phyloP scores from a whole-genome alignment of 2,113 vertebrate genomes.

The Nicator chloris region DNA sequence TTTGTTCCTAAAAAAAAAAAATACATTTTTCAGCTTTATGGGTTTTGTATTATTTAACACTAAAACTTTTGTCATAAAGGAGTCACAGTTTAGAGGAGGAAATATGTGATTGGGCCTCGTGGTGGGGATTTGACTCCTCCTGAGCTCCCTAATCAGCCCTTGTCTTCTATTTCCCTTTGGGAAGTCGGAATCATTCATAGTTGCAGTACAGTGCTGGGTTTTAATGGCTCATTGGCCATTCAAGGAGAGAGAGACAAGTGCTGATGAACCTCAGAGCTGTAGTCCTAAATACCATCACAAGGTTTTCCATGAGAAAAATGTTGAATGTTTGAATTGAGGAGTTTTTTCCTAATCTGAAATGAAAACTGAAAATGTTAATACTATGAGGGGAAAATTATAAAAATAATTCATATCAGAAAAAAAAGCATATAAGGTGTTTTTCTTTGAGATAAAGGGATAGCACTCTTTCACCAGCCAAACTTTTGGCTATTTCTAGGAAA shows the following conservation, averaged over 20 bases:
- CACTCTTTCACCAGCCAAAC: not conserved
- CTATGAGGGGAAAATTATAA: not conserved
- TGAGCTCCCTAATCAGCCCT: not conserved
- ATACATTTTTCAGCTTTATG: not conserved
- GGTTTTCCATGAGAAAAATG: not conserved
- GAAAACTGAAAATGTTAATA: not conserved
- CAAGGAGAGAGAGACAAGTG: not conserved
- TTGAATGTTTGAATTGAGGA: not conserved
- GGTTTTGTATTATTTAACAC: not conserved
- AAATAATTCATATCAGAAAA: not conserved
- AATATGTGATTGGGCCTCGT: not conserved
- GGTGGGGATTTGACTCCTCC: not conserved
- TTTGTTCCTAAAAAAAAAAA: not conserved
- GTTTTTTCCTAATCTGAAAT: not conserved
- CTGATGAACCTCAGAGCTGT: not conserved
- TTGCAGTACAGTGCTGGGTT: not conserved
- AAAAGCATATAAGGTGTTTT: rapidly evolving
- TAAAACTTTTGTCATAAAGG: not conserved
- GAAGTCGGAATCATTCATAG: not conserved
- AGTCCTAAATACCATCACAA: not conserved
- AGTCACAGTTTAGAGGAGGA: not conserved
- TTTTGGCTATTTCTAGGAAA: not conserved
- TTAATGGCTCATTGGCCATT: not conserved
- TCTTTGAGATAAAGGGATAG: not conserved
- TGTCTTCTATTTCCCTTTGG: not conserved